Evolutionary conservation across 1,140 invertebrate genomes (phyloP).

Genomic region (Leptonema lineaticorne): DNA sequence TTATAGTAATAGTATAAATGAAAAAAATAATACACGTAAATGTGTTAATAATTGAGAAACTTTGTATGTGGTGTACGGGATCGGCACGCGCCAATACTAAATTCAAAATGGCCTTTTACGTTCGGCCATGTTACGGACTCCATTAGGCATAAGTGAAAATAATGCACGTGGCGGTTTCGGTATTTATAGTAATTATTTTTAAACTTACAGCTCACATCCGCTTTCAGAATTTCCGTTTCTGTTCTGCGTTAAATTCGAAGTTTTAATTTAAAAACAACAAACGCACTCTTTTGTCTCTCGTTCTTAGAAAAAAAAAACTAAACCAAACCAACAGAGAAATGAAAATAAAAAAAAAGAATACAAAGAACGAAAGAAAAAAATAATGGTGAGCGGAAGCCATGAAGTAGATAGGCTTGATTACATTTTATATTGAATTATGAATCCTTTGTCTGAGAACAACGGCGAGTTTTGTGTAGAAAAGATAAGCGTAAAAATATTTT

Average conservation of each 20-base stretch:
- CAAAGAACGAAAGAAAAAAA: neutral
- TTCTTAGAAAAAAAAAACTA: too few species aligned
- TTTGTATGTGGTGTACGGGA: too few species aligned
- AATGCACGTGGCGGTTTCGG: neutral
- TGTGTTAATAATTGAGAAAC: too few species aligned
- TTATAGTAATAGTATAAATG: too few species aligned
- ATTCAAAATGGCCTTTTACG: conserved; percentile 3
- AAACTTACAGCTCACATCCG: neutral
- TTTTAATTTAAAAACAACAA: conserved; percentile 16
- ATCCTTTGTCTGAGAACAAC: neutral
- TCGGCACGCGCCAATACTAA: neutral
- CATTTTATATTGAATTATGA: conserved; percentile 23
- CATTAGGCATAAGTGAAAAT: too few species aligned
- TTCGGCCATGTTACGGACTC: too few species aligned
- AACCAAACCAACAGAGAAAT: too few species aligned
- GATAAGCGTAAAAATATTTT: conserved; percentile 15
- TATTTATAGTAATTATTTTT: neutral
- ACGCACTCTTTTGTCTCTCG: neutral
- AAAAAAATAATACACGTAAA: too few species aligned
- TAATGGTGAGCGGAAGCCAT: conserved; percentile 10
- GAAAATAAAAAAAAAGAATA: too few species aligned
- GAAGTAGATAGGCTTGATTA: conserved; percentile 23
- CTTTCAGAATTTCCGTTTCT: neutral
- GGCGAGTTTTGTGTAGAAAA: neutral
- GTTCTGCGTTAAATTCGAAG: neutral